Conservation (phyloP, 1,140 invertebrate species). For the Zaprionus camerounensis region DNA sequence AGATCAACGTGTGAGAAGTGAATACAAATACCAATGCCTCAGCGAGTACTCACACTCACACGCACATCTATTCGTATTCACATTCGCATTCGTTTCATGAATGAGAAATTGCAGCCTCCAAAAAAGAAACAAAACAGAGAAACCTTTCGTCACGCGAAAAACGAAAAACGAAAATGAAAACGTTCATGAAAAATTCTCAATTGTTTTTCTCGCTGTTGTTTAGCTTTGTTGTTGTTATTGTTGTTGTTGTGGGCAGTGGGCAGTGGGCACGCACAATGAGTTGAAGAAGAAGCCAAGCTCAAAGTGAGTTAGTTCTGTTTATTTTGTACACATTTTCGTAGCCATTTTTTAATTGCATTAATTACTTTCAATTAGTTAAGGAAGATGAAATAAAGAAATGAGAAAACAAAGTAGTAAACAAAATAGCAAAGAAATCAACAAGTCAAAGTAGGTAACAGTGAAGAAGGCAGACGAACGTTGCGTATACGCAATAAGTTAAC, state of each 20-base stretch:
- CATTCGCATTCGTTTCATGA: slow-evolving; percentile 33
- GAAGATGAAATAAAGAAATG: slow-evolving; percentile 2
- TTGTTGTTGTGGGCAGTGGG: slow-evolving; percentile 23
- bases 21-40: not conserved
- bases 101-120: slow-evolving; percentile 38
- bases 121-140: slow-evolving; percentile 7
- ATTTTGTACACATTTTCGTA: slow-evolving; percentile 44
- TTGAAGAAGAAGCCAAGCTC: not conserved
- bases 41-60: not conserved
- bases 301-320: not conserved
- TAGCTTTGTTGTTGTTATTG: slow-evolving; percentile 19
- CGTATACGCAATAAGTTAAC: not conserved
- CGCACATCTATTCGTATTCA: not conserved
- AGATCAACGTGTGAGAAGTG: slow-evolving; percentile 14
- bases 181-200: slow-evolving; percentile 33
- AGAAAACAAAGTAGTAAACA: slow-evolving; percentile 3
- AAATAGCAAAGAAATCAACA: not conserved
- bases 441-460: slow-evolving; percentile 5
- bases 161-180: slow-evolving; percentile 54
- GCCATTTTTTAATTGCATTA: slow-evolving; percentile 72
- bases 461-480: not conserved
- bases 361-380: slow-evolving; percentile 73
- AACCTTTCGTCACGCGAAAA: slow-evolving; percentile 47
- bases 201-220: slow-evolving; percentile 27
- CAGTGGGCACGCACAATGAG: slow-evolving; percentile 26